These are phyloP conservation scores for Poeciliopsis turneri DNA, from an alignment of 2,797 vertebrate genomes.

Conservation along the genomic window DNA sequence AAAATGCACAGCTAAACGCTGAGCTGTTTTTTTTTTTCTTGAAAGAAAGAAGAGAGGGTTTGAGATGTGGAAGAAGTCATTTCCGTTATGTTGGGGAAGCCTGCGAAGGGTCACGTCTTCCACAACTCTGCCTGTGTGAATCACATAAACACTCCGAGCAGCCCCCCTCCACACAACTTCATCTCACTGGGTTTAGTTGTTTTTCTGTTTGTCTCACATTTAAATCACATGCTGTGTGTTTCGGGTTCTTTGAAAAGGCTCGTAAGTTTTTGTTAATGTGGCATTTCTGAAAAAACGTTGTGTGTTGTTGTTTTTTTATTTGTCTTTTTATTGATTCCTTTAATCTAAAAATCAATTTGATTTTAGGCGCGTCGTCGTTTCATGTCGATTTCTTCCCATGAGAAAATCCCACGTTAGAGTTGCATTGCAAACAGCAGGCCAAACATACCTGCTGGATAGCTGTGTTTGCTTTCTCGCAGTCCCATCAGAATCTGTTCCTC, in stretches of 20 bases:
- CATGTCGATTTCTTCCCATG: constrained; percentile 49
- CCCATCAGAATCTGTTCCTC: constrained; percentile 61
- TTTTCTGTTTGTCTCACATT: background rate
- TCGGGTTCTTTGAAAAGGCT: background rate
- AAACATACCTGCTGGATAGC: constrained; percentile 38
- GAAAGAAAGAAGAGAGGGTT: constrained; percentile 16
- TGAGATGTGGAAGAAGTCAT: constrained; percentile 53
- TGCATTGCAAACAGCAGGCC: constrained; percentile 42
- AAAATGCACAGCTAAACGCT: background rate
- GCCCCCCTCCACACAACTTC: constrained; percentile 34
- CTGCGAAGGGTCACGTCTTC: constrained; percentile 64
- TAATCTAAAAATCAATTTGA: background rate
- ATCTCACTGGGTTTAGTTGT: background rate
- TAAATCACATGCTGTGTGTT: background rate
- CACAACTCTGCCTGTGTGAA: constrained; percentile 58
- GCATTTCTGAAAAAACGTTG: background rate
- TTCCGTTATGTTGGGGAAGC: constrained; percentile 66
- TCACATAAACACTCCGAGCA: constrained; percentile 61
- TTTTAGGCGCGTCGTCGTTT: background rate
- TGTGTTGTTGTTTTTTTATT: background rate
- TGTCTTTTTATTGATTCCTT: background rate
- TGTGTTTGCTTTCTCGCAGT: constrained; percentile 67
- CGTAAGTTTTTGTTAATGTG: background rate
- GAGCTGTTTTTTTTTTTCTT: constrained; percentile 11
- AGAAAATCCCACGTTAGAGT: constrained; percentile 46